Evolutionary conservation across 2,113 vertebrate genomes (phyloP), one percentile per base, ranked within the genome.

Genomic region (Seriola quinqueradiata): DNA sequence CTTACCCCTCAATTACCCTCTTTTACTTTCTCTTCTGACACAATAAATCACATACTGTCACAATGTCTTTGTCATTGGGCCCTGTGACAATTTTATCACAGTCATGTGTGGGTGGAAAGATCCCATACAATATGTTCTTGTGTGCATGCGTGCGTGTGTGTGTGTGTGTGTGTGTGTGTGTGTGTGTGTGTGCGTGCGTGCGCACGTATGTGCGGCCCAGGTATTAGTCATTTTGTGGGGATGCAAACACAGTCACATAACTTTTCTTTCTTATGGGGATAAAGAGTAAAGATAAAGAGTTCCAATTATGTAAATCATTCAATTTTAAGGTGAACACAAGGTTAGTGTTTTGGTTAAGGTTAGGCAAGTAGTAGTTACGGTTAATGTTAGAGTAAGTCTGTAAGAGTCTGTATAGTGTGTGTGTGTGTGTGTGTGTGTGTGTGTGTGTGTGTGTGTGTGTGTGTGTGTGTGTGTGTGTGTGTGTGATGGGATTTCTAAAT

Each of bases 21-120:
- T 69, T 75, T 84, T 83, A 84, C 84, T 77, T 83, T 79, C 71
- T 89, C 55, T 75, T 80, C 88, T 91, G 88, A 92, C 90, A 87
- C 64, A 67, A 84, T 90, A 86, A 92, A 91, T 91, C 88, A 90
- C 86, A 90, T 71, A 63, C 90, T 93, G 90, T 89, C 92, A 91
- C 82, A 44, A 4, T 6, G 79, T 69, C 79, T 86, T 76, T 86
- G 89, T 87, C 87, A 83, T 72, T n/a, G 6, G 75, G 44, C 65
- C 79, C 63, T 63, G 57, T 84, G 88, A 92, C 85, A 78, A 76
- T 44, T 61, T 61, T 44, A 90, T 89, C 81, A 57, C 4, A 32
- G 79, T 16, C 68, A 71, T 67, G 80, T 36, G 88, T 90, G 91
- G 89, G 91, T 38, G 91, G 84, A 42, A 70, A 54, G 59, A 58